Percentiles rank a stretch among this genome's conserved stretches.
These are phyloP conservation scores for Achlya flavicornis DNA, from an alignment of 2,888 invertebrate genomes.

Conservation along the genomic window DNA sequence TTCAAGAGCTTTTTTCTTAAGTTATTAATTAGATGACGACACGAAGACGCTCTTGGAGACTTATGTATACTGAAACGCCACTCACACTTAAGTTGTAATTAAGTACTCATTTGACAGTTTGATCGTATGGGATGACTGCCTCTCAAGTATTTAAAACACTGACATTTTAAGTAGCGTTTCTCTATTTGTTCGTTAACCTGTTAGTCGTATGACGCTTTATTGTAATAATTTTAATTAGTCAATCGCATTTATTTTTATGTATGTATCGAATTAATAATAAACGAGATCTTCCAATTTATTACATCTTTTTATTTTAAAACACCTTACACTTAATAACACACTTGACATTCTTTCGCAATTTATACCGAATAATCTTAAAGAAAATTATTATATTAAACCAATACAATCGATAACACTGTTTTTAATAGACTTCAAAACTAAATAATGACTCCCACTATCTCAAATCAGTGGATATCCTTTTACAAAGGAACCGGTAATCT, in stretches of 20 bases:
- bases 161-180: too few species aligned
- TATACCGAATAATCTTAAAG: too few species aligned
- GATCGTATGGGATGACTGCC: too few species aligned
- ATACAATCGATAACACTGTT: background rate
- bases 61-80: background rate
- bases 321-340: background rate
- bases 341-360: background rate
- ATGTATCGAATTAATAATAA: constrained; percentile 33
- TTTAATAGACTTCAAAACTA: constrained; percentile 30
- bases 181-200: background rate
- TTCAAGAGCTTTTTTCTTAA: background rate
- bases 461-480: constrained; percentile 52
- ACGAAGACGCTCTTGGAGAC: background rate
- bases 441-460: constrained; percentile 53
- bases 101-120: too few species aligned
- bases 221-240: constrained; percentile 32
- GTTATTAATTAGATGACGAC: background rate
- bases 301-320: constrained; percentile 24
- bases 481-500: constrained; percentile 67
- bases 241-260: constrained; percentile 43
- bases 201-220: background rate
- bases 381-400: background rate
- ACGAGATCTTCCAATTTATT: constrained; percentile 35
- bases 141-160: too few species aligned
- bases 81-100: too few species aligned